These are phyloP conservation scores for Pseudomugil gertrudae DNA, from an alignment of 2,797 vertebrate genomes.

Conservation along the genomic window DNA sequence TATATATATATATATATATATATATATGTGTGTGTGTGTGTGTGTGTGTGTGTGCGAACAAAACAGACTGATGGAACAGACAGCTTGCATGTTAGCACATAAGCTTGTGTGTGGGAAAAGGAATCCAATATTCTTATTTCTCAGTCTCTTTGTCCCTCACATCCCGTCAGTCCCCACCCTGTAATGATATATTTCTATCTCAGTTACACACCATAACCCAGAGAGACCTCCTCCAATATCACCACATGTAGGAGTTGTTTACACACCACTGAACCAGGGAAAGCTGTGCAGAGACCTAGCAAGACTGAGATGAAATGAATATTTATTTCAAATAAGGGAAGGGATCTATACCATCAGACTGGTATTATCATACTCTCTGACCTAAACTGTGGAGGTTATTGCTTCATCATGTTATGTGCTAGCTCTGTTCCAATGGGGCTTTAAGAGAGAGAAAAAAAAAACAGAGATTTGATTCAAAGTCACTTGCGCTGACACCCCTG, in stretches of 20 bases:
- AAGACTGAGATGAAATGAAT: conserved; percentile 76
- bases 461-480: conserved; percentile 63
- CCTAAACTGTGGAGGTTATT: conserved; percentile 78
- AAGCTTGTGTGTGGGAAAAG: conserved; percentile 61
- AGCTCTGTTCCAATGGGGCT: conserved; percentile 63
- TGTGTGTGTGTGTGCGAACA: conserved; percentile 30
- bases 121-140: conserved; percentile 81
- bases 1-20: conserved; percentile 25
- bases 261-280: conserved; percentile 74
- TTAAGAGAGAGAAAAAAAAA: conserved; percentile 21
- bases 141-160: conserved; percentile 69
- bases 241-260: conserved; percentile 77
- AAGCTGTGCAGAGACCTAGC: conserved; percentile 55
- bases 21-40: conserved; percentile 24
- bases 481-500: conserved; percentile 37
- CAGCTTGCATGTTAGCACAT: conserved; percentile 68
- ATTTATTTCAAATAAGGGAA: conserved; percentile 75
- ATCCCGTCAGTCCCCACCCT: conserved; percentile 72
- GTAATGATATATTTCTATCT: conserved; percentile 81
- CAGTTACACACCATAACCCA: conserved; percentile 73
- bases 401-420: conserved; percentile 72
- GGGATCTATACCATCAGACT: conserved; percentile 61
- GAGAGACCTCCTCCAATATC: conserved; percentile 76
- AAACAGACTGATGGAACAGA: conserved; percentile 68
- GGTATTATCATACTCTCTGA: conserved; percentile 73